Evolutionary conservation across 2,888 invertebrate genomes (phyloP).

Genomic region (Copidosoma aretas): DNA sequence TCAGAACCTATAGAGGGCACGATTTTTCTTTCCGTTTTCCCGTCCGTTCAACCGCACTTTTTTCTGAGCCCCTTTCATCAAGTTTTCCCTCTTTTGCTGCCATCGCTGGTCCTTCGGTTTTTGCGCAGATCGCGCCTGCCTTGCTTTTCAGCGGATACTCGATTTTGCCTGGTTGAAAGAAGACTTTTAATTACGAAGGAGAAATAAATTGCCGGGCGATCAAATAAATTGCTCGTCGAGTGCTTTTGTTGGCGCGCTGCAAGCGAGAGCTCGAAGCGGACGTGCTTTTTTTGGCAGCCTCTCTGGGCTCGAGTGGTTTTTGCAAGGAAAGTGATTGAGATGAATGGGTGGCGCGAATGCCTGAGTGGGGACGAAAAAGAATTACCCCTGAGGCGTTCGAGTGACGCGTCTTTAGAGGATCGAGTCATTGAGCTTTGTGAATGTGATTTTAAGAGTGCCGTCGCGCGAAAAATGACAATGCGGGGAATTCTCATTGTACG

Average conservation of each 20-base stretch:
- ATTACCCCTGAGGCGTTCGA: slow-evolving; percentile 3
- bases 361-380: slow-evolving; percentile 1
- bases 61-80: background rate
- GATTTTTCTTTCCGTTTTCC: background rate
- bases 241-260: slow-evolving; percentile 1
- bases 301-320: background rate
- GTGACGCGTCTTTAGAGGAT: background rate
- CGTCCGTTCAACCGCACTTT: background rate
- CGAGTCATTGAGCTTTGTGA: background rate
- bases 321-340: slow-evolving; percentile 18
- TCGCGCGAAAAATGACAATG: no score
- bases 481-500: no score
- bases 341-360: background rate
- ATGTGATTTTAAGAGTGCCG: background rate
- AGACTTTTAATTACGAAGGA: slow-evolving; percentile 25
- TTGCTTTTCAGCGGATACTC: background rate
- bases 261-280: background rate
- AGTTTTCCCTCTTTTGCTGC: background rate
- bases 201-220: slow-evolving; percentile 25
- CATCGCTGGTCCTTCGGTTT: slow-evolving; percentile 4
- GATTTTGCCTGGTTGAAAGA: slow-evolving; percentile 9
- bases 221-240: slow-evolving; percentile 15
- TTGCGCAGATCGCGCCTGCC: slow-evolving; percentile 3
- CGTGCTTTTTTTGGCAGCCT: background rate
- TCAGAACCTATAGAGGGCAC: background rate